Evolutionary conservation across 2,797 vertebrate species (phyloP).

Genomic region (Distichodus sexfasciatus): DNA sequence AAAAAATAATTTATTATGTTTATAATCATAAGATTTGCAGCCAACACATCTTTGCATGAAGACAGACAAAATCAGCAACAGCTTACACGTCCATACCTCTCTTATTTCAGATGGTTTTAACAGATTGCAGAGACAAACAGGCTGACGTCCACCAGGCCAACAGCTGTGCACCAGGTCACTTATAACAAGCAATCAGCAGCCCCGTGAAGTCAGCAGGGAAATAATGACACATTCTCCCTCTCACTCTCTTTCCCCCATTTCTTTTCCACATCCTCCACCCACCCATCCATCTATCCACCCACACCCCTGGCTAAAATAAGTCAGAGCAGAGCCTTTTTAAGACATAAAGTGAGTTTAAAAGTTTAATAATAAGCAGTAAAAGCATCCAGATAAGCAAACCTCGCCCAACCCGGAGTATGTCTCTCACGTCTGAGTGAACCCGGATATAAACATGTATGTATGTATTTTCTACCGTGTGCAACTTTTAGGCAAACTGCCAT

Average conservation of each 20-base stretch:
- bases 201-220: conserved; percentile 55
- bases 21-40: too few species aligned
- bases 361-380: conserved; percentile 67
- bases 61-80: too few species aligned
- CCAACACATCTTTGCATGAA: too few species aligned
- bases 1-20: too few species aligned
- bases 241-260: conserved; percentile 39
- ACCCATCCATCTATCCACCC: conserved; percentile 28
- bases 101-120: too few species aligned
- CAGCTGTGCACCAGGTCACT: conserved; percentile 63
- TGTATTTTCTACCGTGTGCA: conserved; percentile 28
- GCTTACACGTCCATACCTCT: too few species aligned
- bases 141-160: conserved; percentile 13
- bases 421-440: too few species aligned
- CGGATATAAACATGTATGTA: conserved; percentile 23
- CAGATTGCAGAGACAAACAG: too few species aligned
- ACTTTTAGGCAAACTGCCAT: conserved; percentile 36
- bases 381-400: conserved; percentile 57
- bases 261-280: neutral
- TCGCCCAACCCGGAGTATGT: conserved; percentile 43
- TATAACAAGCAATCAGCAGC: conserved; percentile 62
- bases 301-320: conserved; percentile 26
- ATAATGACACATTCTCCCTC: conserved; percentile 47
- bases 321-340: conserved; percentile 43
- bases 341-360: conserved; percentile 63